Evolutionary conservation across 2,797 vertebrate genomes (phyloP).

Genomic region (Tympanoctomys barrerae): DNA sequence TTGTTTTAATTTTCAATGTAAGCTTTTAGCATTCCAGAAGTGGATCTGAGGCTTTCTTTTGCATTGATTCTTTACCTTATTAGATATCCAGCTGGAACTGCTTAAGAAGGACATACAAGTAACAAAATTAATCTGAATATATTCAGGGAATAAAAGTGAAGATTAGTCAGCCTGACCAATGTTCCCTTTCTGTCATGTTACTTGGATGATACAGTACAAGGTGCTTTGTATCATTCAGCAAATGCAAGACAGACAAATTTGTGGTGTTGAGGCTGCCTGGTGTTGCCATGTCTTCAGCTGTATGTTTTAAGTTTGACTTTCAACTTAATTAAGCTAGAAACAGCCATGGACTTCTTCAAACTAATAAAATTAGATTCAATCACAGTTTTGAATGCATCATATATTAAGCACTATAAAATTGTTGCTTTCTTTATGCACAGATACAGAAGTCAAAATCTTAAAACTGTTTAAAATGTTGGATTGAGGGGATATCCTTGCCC

Average conservation of each 20-base stretch:
- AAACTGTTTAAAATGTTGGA: neutral
- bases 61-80: neutral
- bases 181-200: neutral
- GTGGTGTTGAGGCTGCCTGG: neutral
- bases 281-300: neutral
- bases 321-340: neutral
- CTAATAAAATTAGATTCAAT: neutral
- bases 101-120: neutral
- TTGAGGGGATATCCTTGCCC: neutral
- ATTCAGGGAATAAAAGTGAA: neutral
- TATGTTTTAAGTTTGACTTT: neutral
- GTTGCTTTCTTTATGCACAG: neutral
- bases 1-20: constrained; percentile 3
- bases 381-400: neutral
- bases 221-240: neutral
- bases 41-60: constrained; percentile 45
- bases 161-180: neutral
- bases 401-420: neutral
- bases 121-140: constrained; percentile 40
- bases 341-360: neutral
- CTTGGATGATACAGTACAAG: rapidly evolving
- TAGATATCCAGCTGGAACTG: neutral
- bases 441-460: neutral
- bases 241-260: neutral
- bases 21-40: constrained; percentile 20